phyloP scores from a whole-genome alignment of 2,113 vertebrate genomes.

The Hippopotamus amphibius region DNA sequence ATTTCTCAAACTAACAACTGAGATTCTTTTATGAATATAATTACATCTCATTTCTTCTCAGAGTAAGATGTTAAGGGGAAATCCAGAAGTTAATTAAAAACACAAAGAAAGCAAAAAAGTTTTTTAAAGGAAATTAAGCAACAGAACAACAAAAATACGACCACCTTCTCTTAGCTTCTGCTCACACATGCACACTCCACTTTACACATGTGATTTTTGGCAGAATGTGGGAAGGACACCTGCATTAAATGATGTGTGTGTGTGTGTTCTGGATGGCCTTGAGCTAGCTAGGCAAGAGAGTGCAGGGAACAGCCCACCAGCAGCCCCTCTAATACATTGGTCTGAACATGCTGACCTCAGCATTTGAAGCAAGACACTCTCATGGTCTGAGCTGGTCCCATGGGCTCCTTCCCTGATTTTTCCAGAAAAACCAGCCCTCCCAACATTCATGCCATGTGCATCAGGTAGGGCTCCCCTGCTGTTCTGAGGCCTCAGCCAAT shows the following conservation, averaged over 20 bases:
- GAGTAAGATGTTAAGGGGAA: neutral
- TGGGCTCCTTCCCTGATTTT: neutral
- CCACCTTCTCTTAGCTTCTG: neutral
- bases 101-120: neutral
- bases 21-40: conserved; percentile 22
- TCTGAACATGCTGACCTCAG: neutral
- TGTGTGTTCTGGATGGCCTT: neutral
- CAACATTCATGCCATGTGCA: neutral
- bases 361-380: neutral
- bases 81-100: neutral
- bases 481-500: neutral
- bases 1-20: conserved; percentile 24
- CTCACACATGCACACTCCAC: neutral
- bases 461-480: neutral
- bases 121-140: neutral
- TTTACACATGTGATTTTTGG: neutral
- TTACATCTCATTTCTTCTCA: neutral
- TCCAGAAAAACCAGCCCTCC: neutral
- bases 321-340: neutral
- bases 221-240: neutral
- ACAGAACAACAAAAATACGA: neutral
- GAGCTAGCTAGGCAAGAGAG: neutral
- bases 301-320: neutral
- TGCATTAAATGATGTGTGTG: neutral
- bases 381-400: neutral